Conservation (phyloP, 2,113 vertebrate species). For the Carlito syrichta region DNA sequence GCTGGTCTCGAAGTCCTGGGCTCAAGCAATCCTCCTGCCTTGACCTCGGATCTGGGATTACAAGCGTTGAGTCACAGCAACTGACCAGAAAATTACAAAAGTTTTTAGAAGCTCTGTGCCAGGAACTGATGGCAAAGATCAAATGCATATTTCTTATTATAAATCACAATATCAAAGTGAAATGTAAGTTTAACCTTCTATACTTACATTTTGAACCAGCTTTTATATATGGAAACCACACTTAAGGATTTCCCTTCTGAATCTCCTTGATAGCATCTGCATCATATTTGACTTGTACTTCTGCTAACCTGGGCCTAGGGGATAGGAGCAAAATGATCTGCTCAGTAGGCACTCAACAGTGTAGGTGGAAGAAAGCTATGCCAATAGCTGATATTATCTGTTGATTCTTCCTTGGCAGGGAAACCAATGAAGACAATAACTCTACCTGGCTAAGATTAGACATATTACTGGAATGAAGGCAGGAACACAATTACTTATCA, state of each 20-base stretch:
- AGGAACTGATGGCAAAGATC: not conserved
- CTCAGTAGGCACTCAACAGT: not conserved
- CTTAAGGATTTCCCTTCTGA: not conserved
- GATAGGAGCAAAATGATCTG: not conserved
- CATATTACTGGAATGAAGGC: not conserved
- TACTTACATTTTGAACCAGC: not conserved
- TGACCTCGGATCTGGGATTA: too few species aligned
- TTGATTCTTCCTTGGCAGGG: not conserved
- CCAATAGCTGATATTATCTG: not conserved
- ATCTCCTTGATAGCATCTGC: not conserved
- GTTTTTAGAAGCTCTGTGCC: not conserved
- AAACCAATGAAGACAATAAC: not conserved
- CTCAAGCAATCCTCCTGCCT: too few species aligned
- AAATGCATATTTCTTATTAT: not conserved
- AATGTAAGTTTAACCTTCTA: not conserved
- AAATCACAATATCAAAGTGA: not conserved
- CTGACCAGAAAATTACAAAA: not conserved
- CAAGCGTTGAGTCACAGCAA: too few species aligned
- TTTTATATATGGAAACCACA: not conserved
- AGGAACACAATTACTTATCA: not conserved
- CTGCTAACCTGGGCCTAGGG: not conserved
- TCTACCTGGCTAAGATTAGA: not conserved
- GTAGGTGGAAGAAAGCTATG: not conserved
- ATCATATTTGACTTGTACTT: not conserved
- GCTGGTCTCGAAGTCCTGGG: too few species aligned